A percentile compares a stretch with the other conserved stretches of the same genome.
Evolutionary conservation across 2,797 vertebrate genomes (phyloP).

Genomic region (Tokudaia muenninki): DNA sequence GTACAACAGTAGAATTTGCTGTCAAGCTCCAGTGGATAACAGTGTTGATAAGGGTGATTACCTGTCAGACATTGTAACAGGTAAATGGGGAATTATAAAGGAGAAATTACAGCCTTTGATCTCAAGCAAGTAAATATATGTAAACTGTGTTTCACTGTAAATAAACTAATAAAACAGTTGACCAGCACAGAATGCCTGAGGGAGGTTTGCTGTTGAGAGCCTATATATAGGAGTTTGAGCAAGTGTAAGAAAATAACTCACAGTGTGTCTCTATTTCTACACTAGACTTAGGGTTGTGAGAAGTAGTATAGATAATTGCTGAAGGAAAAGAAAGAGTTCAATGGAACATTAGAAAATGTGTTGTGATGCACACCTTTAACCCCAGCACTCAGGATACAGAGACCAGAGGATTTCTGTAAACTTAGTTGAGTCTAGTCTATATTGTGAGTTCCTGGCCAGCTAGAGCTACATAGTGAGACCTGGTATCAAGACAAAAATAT

Average conservation of each 20-base stretch:
- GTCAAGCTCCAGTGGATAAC: not conserved
- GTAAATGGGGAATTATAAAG: constrained; percentile 17
- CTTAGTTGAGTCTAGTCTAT: not conserved
- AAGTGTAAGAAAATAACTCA: constrained; percentile 8
- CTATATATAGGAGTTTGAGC: not conserved
- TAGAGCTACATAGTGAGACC: not conserved
- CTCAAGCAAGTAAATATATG: constrained; percentile 49
- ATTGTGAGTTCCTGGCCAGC: not conserved
- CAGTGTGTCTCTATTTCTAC: not conserved
- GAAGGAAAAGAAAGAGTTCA: not conserved
- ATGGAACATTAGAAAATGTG: not conserved
- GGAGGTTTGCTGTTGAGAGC: not conserved
- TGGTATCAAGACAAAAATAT: not conserved
- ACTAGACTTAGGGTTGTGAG: not conserved
- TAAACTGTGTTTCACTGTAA: not conserved
- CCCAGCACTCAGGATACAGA: not conserved
- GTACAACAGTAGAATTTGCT: not conserved
- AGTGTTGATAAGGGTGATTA: constrained; percentile 24
- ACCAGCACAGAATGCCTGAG: not conserved
- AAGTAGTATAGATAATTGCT: not conserved
- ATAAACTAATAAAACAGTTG: constrained; percentile 36
- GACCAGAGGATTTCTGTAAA: not conserved
- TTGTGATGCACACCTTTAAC: not conserved
- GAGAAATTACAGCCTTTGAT: constrained; percentile 48
- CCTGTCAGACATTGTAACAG: not conserved